Percentiles rank a stretch among this genome's conserved stretches.
These are phyloP conservation scores for Myodes glareolus DNA, from an alignment of 2,113 vertebrate genomes.

Conservation along the genomic window DNA sequence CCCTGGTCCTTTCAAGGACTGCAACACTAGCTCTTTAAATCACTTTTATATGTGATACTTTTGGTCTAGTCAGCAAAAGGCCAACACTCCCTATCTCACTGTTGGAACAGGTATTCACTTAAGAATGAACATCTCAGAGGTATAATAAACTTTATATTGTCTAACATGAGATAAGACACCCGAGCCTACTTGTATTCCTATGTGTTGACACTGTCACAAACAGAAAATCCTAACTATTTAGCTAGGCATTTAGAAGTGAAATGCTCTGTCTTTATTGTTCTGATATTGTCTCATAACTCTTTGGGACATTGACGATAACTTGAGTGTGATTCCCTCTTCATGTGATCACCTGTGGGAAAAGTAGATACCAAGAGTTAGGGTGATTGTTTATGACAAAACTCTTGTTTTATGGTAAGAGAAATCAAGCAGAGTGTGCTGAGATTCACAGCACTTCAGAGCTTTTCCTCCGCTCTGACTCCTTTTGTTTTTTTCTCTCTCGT, in stretches of 20 bases:
- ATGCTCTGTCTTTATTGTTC: neutral
- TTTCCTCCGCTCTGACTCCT: neutral
- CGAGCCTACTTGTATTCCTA: neutral
- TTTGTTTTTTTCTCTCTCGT: neutral
- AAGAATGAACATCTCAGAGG: neutral
- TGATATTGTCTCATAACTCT: neutral
- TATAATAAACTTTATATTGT: neutral
- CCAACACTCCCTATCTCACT: neutral
- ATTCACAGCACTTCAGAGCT: neutral
- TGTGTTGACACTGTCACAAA: neutral
- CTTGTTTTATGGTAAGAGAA: neutral
- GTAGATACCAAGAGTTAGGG: neutral
- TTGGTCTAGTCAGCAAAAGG: constrained; percentile 23
- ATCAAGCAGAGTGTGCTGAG: neutral
- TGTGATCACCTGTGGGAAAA: neutral
- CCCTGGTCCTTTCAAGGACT: neutral
- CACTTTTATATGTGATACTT: constrained; percentile 28
- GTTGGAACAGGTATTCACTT: neutral
- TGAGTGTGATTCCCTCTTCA: neutral
- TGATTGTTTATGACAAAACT: neutral
- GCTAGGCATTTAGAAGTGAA: neutral
- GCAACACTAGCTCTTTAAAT: constrained; percentile 22
- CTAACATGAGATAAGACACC: neutral
- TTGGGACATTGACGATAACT: neutral
- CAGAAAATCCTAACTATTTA: neutral